These are phyloP conservation scores for Paedocypris sp. DNA, from an alignment of 2,113 vertebrate genomes.

Conservation along the genomic window DNA sequence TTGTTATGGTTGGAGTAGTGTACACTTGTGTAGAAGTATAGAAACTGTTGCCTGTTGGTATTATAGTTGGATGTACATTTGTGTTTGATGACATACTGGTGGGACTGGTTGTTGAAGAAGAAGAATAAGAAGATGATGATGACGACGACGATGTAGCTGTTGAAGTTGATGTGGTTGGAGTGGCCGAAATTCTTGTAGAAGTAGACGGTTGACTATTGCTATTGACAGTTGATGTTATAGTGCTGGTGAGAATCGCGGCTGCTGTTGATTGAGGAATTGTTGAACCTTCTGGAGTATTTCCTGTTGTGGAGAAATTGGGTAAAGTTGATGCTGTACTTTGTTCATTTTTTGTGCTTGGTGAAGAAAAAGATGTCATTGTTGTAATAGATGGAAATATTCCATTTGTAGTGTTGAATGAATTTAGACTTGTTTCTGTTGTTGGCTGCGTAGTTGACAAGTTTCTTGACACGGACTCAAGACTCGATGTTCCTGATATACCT, in stretches of 20 bases:
- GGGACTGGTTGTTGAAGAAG: too few species aligned
- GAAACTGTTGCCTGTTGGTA: neutral
- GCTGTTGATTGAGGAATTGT: too few species aligned
- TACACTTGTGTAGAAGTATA: neutral
- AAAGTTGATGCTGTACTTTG: too few species aligned
- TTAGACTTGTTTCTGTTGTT: too few species aligned
- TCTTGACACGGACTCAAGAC: too few species aligned
- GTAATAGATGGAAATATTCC: neutral
- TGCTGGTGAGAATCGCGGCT: neutral
- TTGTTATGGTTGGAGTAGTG: neutral
- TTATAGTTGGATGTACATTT: neutral
- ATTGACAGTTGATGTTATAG: rapidly evolving
- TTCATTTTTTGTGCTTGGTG: too few species aligned
- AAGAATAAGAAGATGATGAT: too few species aligned
- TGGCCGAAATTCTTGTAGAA: neutral
- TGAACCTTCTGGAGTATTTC: too few species aligned
- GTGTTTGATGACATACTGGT: too few species aligned
- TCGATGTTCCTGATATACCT: neutral
- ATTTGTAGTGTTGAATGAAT: neutral
- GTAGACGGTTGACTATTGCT: neutral
- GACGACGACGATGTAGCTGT: neutral
- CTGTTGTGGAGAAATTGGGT: too few species aligned
- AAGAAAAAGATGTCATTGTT: too few species aligned
- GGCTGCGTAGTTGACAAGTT: too few species aligned
- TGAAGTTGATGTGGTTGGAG: neutral